These are phyloP conservation scores for Pseudomugil tenellus DNA, from an alignment of 2,797 vertebrate species.

Conservation along the genomic window DNA sequence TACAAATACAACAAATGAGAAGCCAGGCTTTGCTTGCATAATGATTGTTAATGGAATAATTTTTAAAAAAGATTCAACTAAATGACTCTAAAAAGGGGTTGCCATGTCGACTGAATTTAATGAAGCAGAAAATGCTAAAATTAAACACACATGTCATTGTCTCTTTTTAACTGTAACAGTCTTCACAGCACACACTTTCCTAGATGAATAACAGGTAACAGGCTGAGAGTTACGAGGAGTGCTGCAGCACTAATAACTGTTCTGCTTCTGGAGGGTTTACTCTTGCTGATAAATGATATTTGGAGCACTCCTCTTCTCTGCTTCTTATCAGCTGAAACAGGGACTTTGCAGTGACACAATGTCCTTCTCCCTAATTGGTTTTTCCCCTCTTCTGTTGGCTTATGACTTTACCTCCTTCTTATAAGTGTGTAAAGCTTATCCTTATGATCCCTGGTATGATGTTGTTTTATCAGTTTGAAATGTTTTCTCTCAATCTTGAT, in stretches of 20 bases:
- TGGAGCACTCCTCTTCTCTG: constrained; percentile 44
- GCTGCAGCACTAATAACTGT: constrained; percentile 21
- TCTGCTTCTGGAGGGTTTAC: constrained; percentile 47
- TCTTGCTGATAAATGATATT: constrained; percentile 39
- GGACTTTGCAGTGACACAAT: constrained; percentile 28
- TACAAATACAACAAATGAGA: constrained; percentile 1
- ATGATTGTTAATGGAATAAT: background rate
- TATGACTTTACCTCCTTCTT: constrained; percentile 5
- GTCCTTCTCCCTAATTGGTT: constrained; percentile 13
- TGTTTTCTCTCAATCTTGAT: background rate
- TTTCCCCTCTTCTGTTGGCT: constrained; percentile 3
- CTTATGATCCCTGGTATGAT: too few species aligned
- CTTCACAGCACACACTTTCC: background rate
- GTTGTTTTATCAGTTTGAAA: background rate
- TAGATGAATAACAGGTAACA: constrained; percentile 21
- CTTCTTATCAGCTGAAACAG: constrained; percentile 34
- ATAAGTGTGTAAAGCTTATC: constrained; percentile 12
- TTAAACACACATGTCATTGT: constrained; percentile 46
- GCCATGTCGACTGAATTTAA: constrained; percentile 59
- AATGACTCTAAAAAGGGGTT: constrained; percentile 40
- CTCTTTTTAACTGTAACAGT: constrained; percentile 25
- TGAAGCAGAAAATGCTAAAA: constrained; percentile 59
- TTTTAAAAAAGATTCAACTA: constrained; percentile 14
- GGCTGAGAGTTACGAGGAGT: constrained; percentile 27
- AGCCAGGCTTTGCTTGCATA: background rate